phyloP scores from a whole-genome alignment of 2,113 vertebrate species.

The Strix uralensis region DNA sequence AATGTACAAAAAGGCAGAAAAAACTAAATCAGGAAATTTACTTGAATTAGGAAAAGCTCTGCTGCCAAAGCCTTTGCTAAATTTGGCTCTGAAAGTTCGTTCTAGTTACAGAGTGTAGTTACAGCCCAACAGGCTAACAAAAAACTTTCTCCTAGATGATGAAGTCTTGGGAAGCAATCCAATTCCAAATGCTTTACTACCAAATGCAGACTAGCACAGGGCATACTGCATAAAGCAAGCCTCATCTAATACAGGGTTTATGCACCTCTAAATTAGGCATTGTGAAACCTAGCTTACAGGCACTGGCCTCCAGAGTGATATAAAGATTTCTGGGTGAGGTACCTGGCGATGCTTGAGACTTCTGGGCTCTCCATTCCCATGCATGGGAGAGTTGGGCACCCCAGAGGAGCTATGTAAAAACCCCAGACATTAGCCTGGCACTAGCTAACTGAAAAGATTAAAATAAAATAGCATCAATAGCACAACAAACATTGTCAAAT shows the following conservation, averaged over 20 bases:
- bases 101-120: background rate
- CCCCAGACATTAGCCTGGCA: background rate
- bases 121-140: background rate
- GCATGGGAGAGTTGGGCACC: background rate
- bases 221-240: background rate
- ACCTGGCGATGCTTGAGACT: background rate
- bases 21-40: background rate
- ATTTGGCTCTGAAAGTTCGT: background rate
- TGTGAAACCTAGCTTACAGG: background rate
- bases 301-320: background rate
- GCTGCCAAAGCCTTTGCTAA: background rate
- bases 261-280: background rate
- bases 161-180: conserved; percentile 1
- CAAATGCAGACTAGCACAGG: background rate
- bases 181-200: background rate
- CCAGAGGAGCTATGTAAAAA: background rate
- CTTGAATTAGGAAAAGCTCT: background rate
- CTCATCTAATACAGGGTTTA: background rate
- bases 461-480: background rate
- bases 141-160: background rate
- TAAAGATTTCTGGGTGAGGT: background rate
- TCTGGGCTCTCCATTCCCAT: background rate
- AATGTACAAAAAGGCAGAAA: background rate
- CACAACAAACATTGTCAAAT: background rate
- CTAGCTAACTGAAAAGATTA: background rate